These are phyloP conservation scores for Lysiphlebus fabarum DNA, from an alignment of 1,140 invertebrate genomes.

Conservation along the genomic window DNA sequence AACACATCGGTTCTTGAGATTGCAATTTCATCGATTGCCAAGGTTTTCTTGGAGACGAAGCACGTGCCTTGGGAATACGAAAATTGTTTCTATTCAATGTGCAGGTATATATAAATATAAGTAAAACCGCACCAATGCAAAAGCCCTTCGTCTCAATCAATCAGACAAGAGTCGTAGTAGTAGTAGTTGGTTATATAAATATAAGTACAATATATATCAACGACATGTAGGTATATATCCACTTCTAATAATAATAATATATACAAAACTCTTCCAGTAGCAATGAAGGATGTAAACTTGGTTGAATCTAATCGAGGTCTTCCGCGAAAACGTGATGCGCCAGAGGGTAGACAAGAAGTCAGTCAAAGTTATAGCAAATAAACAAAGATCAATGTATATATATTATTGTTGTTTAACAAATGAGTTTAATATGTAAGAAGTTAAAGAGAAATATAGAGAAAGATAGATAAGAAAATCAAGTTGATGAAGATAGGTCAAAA, in stretches of 20 bases:
- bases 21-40: constrained; percentile 24
- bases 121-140: constrained; percentile 10
- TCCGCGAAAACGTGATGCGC: constrained; percentile 24
- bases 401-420: neutral
- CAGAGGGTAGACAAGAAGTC: constrained; percentile 9
- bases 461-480: no score
- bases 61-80: constrained; percentile 19
- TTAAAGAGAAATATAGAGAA: no score
- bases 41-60: constrained; percentile 13
- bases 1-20: constrained; percentile 19
- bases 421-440: neutral
- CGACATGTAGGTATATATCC: no score
- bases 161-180: constrained; percentile 12
- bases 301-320: constrained; percentile 23
- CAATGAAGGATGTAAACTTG: no score
- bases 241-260: no score
- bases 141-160: constrained; percentile 24
- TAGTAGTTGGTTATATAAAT: neutral
- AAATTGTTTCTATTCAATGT: constrained; percentile 13
- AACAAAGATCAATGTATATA: neutral
- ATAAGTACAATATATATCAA: no score
- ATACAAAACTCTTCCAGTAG: no score
- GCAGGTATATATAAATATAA: neutral
- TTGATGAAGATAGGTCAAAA: constrained; percentile 4
- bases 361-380: constrained; percentile 14